phyloP scores from a whole-genome alignment of 2,113 vertebrate species.

The Nymphicus hollandicus region DNA sequence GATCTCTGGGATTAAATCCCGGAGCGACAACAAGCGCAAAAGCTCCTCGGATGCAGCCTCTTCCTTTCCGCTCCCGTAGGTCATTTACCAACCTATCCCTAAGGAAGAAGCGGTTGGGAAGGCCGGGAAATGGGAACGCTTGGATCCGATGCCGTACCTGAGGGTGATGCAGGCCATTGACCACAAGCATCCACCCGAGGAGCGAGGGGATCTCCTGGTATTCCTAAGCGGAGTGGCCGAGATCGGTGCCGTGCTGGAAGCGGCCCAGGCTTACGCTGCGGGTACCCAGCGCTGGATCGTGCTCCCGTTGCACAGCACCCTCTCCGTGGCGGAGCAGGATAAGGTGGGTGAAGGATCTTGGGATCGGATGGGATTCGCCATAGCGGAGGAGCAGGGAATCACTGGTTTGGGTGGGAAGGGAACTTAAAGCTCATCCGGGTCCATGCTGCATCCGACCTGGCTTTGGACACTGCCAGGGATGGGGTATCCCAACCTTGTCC shows the following conservation, averaged over 20 bases:
- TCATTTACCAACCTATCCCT: conserved; percentile 85
- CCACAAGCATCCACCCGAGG: conserved; percentile 83
- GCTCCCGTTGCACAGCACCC: conserved; percentile 87
- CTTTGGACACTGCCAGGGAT: not conserved
- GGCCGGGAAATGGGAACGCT: conserved; percentile 76
- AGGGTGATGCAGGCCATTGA: conserved; percentile 89
- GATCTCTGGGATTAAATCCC: not conserved
- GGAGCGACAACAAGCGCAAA: accelerated
- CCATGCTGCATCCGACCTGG: not conserved
- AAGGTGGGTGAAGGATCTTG: conserved; percentile 71
- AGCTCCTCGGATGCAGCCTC: not conserved
- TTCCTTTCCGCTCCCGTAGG: conserved; percentile 58
- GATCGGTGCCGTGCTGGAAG: conserved; percentile 83
- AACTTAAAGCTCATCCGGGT: not conserved
- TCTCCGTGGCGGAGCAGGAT: conserved; percentile 87
- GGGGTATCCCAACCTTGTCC: not conserved
- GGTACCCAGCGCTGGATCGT: conserved; percentile 87
- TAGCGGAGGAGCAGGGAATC: too few species aligned
- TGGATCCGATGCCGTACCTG: conserved; percentile 87
- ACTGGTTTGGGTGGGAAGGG: not conserved
- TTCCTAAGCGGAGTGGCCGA: conserved; percentile 93
- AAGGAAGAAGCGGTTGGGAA: conserved; percentile 75
- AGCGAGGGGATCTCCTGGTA: conserved; percentile 87
- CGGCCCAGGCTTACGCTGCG: conserved; percentile 81
- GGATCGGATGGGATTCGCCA: too few species aligned